Evolutionary conservation across 2,888 invertebrate species (phyloP), one percentile per base, ranked within the genome.

Genomic region (Chrysotoxum bicinctum): DNA sequence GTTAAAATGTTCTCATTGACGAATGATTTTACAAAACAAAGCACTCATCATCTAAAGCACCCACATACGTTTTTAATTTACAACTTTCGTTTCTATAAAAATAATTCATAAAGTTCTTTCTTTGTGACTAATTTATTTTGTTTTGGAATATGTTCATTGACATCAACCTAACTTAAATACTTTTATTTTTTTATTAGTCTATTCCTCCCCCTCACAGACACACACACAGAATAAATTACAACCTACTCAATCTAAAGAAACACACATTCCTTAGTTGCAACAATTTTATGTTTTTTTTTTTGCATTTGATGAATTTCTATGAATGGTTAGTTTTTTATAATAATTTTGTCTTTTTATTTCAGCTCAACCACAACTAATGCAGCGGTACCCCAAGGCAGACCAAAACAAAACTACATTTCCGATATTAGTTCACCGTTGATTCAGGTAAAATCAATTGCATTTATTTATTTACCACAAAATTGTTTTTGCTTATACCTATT

Each of bases 401-500:
- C 91, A 76, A 91, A 90, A 90, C 91, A 90, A 88, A 92, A 91
- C 81, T 90, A 96, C 95, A 91, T 97, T 96, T 97, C 93, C 94
- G 97, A 97, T 87, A 94, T 98, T 87, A 97, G 96, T 93, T 98
- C 98, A 66, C 98, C 98, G 16, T 94, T 98, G 89, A 98, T 92
- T 86, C 92, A 92, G 90, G 92, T 91, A 89, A 80, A 14, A 88
- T 72, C 45, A 52, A 62, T 23, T 87, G n/a, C 16, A 32, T 37
- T 66, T 37, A 16, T 4, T 26, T 43, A 32, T 64, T 81, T 74
- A 21, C 70, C 69, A 81, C 56, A 54, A 74, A 69, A 48, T 58
- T 73, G 58, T 72, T 62, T 60, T 32, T 68, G n/a, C n/a, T n/a
- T n/a, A n/a, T n/a, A n/a, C n/a, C n/a, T n/a, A 70, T 72, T 66